These are phyloP conservation scores for Lysiphlebus fabarum DNA, from an alignment of 1,140 invertebrate genomes.

Conservation along the genomic window DNA sequence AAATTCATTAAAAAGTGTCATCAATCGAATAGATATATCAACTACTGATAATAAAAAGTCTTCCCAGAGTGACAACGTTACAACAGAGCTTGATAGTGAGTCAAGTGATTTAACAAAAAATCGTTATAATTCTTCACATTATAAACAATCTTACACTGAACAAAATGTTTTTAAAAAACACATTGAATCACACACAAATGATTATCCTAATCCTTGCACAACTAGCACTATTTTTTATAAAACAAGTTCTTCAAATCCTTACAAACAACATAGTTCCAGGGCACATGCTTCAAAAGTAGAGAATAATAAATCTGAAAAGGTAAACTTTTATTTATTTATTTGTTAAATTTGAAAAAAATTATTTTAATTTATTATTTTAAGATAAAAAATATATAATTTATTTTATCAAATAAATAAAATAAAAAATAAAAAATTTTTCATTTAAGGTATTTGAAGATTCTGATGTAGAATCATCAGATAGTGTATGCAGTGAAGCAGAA, in stretches of 20 bases:
- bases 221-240: slow-evolving; percentile 90
- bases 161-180: slow-evolving; percentile 93
- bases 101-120: slow-evolving; percentile 46
- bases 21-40: slow-evolving; percentile 32
- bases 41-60: slow-evolving; percentile 34
- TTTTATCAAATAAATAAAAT: too few species aligned
- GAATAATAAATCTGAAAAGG: slow-evolving; percentile 57
- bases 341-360: too few species aligned
- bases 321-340: slow-evolving; percentile 15
- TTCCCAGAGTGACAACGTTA: slow-evolving; percentile 29
- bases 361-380: too few species aligned
- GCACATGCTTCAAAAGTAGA: slow-evolving; percentile 72
- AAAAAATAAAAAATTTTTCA: neutral
- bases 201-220: slow-evolving; percentile 83
- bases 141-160: slow-evolving; percentile 83
- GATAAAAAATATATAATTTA: too few species aligned
- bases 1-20: slow-evolving; percentile 47
- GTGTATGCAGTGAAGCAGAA: slow-evolving; percentile 47
- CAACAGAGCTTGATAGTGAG: slow-evolving; percentile 35
- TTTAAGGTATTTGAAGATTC: slow-evolving; percentile 49
- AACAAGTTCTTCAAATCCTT: slow-evolving; percentile 87
- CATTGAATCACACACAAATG: slow-evolving; percentile 86
- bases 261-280: slow-evolving; percentile 83
- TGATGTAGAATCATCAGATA: slow-evolving; percentile 49
- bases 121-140: slow-evolving; percentile 79